phyloP scores from a whole-genome alignment of 2,113 vertebrate genomes.

The Paratilapia polleni region DNA sequence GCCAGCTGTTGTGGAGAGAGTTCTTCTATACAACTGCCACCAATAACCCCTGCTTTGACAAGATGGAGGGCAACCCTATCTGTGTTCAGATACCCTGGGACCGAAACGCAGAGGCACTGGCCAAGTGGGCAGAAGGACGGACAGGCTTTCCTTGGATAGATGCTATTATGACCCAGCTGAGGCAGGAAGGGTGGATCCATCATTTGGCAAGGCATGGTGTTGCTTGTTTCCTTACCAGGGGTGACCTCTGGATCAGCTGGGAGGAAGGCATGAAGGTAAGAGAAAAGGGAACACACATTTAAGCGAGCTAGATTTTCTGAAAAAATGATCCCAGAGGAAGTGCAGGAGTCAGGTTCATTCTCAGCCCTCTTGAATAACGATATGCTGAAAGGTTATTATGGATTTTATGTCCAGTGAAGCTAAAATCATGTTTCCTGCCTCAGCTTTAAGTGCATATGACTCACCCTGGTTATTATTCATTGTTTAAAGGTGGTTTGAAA shows the following conservation, averaged over 20 bases:
- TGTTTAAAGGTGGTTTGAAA: neutral
- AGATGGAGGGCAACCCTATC: slow-evolving; percentile 97
- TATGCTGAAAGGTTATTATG: neutral
- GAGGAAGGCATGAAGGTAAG: slow-evolving; percentile 96
- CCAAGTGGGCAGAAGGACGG: slow-evolving; percentile 95
- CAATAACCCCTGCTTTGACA: slow-evolving; percentile 95
- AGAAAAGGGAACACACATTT: neutral
- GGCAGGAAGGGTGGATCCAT: slow-evolving; percentile 72
- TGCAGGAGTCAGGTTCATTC: neutral
- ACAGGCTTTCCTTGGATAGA: slow-evolving; percentile 81
- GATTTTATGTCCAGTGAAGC: neutral
- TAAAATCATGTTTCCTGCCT: neutral
- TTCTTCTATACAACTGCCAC: slow-evolving; percentile 96
- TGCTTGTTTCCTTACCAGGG: slow-evolving; percentile 94
- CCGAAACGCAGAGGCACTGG: slow-evolving; percentile 92
- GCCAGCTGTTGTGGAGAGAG: slow-evolving; percentile 94
- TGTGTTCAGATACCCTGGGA: slow-evolving; percentile 98
- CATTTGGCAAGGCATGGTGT: slow-evolving; percentile 64
- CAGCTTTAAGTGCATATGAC: neutral
- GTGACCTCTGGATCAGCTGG: slow-evolving; percentile 98
- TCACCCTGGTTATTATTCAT: neutral
- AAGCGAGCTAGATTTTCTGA: accelerated
- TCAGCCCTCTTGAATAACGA: neutral
- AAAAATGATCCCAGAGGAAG: accelerated
- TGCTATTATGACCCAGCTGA: slow-evolving; percentile 71